Conservation (phyloP, 2,888 invertebrate genomes). For the Cephus rjabovi region DNA sequence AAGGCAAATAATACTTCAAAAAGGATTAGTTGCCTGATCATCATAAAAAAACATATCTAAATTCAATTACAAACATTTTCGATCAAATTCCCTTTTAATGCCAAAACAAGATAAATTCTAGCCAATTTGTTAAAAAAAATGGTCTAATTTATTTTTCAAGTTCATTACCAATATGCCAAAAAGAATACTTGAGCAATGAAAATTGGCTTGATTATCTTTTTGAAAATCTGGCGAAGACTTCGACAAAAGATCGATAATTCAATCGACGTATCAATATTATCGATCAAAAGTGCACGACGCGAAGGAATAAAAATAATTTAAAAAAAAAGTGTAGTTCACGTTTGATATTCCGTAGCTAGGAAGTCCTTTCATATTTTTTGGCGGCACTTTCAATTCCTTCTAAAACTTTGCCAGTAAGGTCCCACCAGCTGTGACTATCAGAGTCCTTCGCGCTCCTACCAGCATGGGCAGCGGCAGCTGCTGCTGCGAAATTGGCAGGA, state of each 20-base stretch:
- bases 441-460: constrained; percentile 29
- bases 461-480: constrained; percentile 31
- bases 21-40: neutral
- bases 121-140: neutral
- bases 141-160: neutral
- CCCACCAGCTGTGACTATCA: constrained; percentile 43
- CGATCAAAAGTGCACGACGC: neutral
- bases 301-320: neutral
- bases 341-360: neutral
- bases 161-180: neutral
- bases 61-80: neutral
- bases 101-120: neutral
- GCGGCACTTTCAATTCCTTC: constrained; percentile 37
- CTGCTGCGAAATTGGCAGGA: constrained; percentile 55
- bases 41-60: neutral
- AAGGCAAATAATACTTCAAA: neutral
- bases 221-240: neutral
- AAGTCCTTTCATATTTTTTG: constrained; percentile 15
- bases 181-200: neutral
- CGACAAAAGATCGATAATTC: neutral
- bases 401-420: constrained; percentile 41
- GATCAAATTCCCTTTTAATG: no score
- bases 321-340: neutral
- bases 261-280: neutral
- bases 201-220: neutral